Evolutionary conservation across 53 echinoderm and acorn worm species (phyloP), one percentile per base, ranked within the genome.

Genomic region (Astropecten irregularis): DNA sequence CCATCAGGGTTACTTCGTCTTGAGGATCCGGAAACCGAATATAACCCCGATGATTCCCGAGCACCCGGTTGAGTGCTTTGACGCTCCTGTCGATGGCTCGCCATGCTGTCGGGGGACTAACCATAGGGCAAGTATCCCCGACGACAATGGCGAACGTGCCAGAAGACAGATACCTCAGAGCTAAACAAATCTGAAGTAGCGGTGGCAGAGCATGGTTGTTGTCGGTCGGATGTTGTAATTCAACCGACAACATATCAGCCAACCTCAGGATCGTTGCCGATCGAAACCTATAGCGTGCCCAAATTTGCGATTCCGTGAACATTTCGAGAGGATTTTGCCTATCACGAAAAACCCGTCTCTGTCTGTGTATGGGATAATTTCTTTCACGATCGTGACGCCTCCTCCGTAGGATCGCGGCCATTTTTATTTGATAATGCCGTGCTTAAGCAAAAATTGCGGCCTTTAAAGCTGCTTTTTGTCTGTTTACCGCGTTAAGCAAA

Each of bases 51-150:
- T 5, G 37, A 66, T 66, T 3, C 29, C 38, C 40, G 19, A 66
- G 66, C 1, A 66, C 39, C n/a, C 40, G 37, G 31, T 40, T 66
- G 37, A 66, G 36, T 16, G 66, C 66, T 30, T 38, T 66, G 66
- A 38, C 2, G 66, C 10, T 40, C 11, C 40, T 37, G 40, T 19
- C 39, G 9, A 68, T 68, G 10, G 47, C 47, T 68, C 46, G 47
- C 68, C 68, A 44, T 44, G 68, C 68, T 47, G 68, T 68, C 46
- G 68, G 47, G 23, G 68, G 68, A 28, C 46, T 68, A 23, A 68
- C 42, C 68, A 40, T 68, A n/a, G n/a, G n/a, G n/a, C n/a, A n/a
- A n/a, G n/a, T n/a, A n/a, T n/a, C n/a, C n/a, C n/a, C n/a, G n/a
- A 20, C 23, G 68, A 56, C 56, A 22, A 56, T 56, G 56, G 23